Percentiles rank a stretch among this genome's conserved stretches.
phyloP scores from a whole-genome alignment of 2,888 invertebrate genomes.

The Heliconius hortense region DNA sequence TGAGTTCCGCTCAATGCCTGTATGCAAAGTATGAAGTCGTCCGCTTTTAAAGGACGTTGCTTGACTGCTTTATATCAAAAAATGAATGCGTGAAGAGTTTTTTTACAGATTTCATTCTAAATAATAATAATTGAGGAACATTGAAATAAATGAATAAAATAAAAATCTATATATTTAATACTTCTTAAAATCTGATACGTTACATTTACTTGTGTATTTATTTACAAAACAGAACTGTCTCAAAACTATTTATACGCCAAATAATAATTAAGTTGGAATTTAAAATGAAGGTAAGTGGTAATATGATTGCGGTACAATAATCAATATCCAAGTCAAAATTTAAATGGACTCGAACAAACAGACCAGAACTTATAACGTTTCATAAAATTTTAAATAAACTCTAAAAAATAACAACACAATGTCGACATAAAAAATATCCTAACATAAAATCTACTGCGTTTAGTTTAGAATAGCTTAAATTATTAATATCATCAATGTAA shows the following conservation, averaged over 20 bases:
- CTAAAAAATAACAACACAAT: constrained; percentile 27
- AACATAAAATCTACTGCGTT: constrained; percentile 18
- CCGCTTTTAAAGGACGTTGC: too few relatives aligned
- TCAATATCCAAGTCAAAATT: constrained; percentile 1
- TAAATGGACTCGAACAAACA: neutral
- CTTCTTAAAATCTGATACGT: constrained; percentile 65
- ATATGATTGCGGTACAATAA: neutral
- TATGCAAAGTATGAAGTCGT: too few relatives aligned
- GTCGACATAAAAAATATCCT: constrained; percentile 20
- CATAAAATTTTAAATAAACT: constrained; percentile 23
- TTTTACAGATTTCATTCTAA: too few relatives aligned
- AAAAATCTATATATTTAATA: constrained; percentile 69
- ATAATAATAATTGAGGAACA: neutral
- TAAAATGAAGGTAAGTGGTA: constrained; percentile 17
- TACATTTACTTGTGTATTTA: constrained; percentile 57
- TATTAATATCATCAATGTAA: constrained; percentile 23
- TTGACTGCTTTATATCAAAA: too few relatives aligned
- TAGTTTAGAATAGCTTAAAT: constrained; percentile 20
- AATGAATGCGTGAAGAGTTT: too few relatives aligned
- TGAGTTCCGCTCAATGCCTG: neutral
- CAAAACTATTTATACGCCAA: constrained; percentile 26
- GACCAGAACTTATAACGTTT: neutral
- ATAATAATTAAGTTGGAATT: constrained; percentile 2
- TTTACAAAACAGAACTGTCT: constrained; percentile 63
- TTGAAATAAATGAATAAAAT: constrained; percentile 45